Evolutionary conservation across 2,888 invertebrate species (phyloP), one percentile per base, ranked within the genome.

Genomic region (Brenthis ino): DNA sequence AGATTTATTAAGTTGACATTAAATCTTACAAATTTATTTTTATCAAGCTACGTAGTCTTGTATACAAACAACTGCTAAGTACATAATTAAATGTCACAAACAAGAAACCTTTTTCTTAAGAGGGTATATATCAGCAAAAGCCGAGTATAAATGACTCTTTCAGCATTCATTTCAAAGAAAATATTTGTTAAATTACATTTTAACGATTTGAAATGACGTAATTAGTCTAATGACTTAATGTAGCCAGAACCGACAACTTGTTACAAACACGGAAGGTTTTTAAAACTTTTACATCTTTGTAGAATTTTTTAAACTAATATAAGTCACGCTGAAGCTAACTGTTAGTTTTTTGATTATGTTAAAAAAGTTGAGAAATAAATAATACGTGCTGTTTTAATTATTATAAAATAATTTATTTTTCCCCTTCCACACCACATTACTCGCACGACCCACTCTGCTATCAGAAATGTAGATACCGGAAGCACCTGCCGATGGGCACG

Each of bases 141-240:
- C 37, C 24, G 64, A 60, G 48, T 65, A 67, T 48, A 70, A 70
- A 68, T 63, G 68, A 65, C 28, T 68, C 65, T 68, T 71, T 63
- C 24, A 71, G 65, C 47, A 58, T 65, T 65, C 56, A 50, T 51
- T 67, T 55, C 24, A 65, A 70, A 68, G 67, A 64, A 70, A 72
- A 72, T 71, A 68, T 71, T 68, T 54, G 63, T 72, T 66, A 65
- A 68, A 68, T 66, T 64, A 64, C 64, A 64, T 66, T 70, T 58
- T 68, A 66, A 70, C 66, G 66, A 66, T 66, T 66, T 64, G 66
- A 66, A 72, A 70, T 64, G 64, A 68, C 68, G 70, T 68, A 68
- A 68, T 72, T 68, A 70, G 64, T 53, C 57, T 70, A 72, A 72
- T 72, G 66, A 72, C 72, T 72, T 70, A 72, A 72, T 72, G 65